Evolutionary conservation across 2,888 invertebrate genomes (phyloP), one percentile per base, ranked within the genome.

Genomic region (Polymixis flavicincta): DNA sequence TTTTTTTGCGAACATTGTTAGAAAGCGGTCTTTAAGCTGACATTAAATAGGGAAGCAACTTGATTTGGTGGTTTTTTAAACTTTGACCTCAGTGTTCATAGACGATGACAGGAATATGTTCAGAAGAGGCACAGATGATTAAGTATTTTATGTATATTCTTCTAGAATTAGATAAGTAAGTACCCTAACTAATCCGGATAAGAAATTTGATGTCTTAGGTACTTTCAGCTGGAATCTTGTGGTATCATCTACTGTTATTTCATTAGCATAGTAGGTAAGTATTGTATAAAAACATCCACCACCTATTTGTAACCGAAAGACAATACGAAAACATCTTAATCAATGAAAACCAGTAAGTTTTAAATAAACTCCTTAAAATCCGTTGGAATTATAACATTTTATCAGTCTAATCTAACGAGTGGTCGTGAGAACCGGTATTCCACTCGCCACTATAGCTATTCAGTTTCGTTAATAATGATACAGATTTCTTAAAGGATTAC

Each of bases 41-140:
- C 84, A 87, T 84, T 81, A 80, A 74, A 74, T 69, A 78, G 73
- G 82, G 74, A 76, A 71, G 68, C 65, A 71, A 78, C 84, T 86
- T 86, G 80, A 84, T 87, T 89, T 86, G 84, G 85, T 75, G 80
- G 82, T 80, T 86, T 85, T 84, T 71, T 71, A 77, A 84, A 85
- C 80, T 85, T 76, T 84, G 76, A 71, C 67, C 54, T 66, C 68
- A 68, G 60, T 74, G 13, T 37, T 64, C 11, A 55, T 64, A 55
- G 42, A 57, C 22, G 32, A 61, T 67, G 42, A 61, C 17, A 64
- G 52, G 28, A 48, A 57, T 48, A 57, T 78, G 13, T 11, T n/a
- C 7, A 66, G 66, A 17, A 54, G 7, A n/a, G 54, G 19, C 11
- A 54, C 11, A 66, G 32, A 32, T 19, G 11, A 54, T 19, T 7